A percentile compares a stretch with the other conserved stretches of the same genome.
These are phyloP conservation scores for Diuraphis noxia DNA, from an alignment of 1,140 invertebrate genomes.

Conservation along the genomic window DNA sequence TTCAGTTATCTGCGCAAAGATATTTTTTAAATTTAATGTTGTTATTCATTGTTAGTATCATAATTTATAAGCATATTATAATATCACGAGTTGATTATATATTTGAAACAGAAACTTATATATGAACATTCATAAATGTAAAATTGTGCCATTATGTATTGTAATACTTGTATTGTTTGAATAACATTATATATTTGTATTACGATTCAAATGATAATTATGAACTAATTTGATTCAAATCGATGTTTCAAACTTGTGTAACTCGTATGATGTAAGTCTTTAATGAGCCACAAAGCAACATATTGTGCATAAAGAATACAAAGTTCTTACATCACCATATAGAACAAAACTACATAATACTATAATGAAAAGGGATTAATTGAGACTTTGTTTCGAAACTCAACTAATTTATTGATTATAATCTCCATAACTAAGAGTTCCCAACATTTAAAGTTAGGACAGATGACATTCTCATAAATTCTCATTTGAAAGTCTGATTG, in stretches of 20 bases:
- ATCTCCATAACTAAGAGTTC: not conserved
- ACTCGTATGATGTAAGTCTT: not conserved
- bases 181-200: not conserved
- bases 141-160: not conserved
- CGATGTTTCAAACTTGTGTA: not conserved
- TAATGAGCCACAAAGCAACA: not conserved
- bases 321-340: not conserved
- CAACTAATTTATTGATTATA: not conserved
- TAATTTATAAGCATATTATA: not conserved
- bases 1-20: not conserved
- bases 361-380: not conserved
- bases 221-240: not conserved
- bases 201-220: not conserved
- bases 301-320: not conserved
- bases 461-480: not conserved
- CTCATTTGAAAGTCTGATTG: not conserved
- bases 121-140: not conserved
- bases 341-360: not conserved
- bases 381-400: constrained; percentile 14
- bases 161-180: not conserved
- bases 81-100: no score
- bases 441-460: not conserved
- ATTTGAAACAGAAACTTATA: no score
- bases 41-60: not conserved
- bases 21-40: not conserved